phyloP scores from a whole-genome alignment of 2,797 vertebrate genomes.

The Enteromius afrohamiltoni region DNA sequence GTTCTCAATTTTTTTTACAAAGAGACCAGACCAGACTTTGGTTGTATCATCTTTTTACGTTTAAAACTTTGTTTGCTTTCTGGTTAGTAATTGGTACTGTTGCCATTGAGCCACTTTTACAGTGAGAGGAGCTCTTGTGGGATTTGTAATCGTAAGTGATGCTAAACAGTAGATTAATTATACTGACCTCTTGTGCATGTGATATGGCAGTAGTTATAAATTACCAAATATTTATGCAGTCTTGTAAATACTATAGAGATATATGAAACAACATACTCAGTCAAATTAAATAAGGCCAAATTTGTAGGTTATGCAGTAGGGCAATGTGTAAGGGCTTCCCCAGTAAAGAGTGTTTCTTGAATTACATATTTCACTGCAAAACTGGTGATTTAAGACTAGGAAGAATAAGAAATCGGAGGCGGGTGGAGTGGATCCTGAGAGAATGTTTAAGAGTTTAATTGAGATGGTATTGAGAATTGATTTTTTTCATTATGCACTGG shows the following conservation, averaged over 20 bases:
- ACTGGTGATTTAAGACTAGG: neutral
- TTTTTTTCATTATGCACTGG: neutral
- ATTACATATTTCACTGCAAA: neutral
- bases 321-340: neutral
- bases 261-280: neutral
- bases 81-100: too few relatives aligned
- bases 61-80: neutral
- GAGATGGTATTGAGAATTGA: neutral
- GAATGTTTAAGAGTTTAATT: conserved; percentile 14
- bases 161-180: neutral
- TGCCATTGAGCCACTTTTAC: neutral
- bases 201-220: neutral
- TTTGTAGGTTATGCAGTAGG: neutral
- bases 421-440: neutral
- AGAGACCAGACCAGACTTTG: neutral
- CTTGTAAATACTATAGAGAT: neutral
- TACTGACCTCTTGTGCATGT: neutral
- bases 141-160: neutral
- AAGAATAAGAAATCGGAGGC: neutral
- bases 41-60: neutral
- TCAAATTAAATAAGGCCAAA: neutral
- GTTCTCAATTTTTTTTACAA: neutral
- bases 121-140: neutral
- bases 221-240: neutral
- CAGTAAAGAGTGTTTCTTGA: neutral